Percentiles rank a stretch among this genome's conserved stretches.
Evolutionary conservation across 1,140 invertebrate species (phyloP).

Genomic region (Trinorchestia longiramus): DNA sequence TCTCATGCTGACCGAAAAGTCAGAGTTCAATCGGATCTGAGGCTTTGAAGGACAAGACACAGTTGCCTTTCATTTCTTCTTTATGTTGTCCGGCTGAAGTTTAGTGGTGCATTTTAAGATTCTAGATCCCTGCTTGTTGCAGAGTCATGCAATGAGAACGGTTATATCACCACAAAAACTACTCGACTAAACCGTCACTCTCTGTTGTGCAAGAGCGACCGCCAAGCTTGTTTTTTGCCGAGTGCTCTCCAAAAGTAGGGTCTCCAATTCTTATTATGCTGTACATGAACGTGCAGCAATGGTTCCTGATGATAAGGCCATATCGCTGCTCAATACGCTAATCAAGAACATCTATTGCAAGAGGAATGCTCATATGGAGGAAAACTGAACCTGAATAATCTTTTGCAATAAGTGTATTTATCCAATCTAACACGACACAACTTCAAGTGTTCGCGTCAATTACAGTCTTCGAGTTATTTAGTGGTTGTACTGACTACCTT

Average conservation of each 20-base stretch:
- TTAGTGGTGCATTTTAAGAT: neutral
- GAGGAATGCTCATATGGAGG: neutral
- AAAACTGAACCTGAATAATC: neutral
- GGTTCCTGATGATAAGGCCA: neutral
- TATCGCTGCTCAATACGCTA: neutral
- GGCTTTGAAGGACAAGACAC: neutral
- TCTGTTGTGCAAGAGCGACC: neutral
- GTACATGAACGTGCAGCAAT: neutral
- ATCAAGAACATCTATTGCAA: neutral
- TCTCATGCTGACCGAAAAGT: neutral
- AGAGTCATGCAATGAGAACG: slow-evolving; percentile 22
- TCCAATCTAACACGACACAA: neutral
- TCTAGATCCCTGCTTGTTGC: neutral
- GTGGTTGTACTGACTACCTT: neutral
- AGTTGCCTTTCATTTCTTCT: slow-evolving; percentile 1
- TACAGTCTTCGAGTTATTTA: neutral
- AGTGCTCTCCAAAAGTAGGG: neutral
- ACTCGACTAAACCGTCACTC: neutral
- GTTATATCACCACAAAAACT: slow-evolving; percentile 22
- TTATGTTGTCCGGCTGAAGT: neutral
- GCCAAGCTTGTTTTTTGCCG: neutral
- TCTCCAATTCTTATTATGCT: neutral
- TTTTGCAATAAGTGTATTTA: neutral
- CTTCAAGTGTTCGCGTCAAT: neutral
- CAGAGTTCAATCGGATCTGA: neutral